Base-by-base conservation (phyloP, 2,888 invertebrate genomes). In the Apocheima hispidaria region DNA sequence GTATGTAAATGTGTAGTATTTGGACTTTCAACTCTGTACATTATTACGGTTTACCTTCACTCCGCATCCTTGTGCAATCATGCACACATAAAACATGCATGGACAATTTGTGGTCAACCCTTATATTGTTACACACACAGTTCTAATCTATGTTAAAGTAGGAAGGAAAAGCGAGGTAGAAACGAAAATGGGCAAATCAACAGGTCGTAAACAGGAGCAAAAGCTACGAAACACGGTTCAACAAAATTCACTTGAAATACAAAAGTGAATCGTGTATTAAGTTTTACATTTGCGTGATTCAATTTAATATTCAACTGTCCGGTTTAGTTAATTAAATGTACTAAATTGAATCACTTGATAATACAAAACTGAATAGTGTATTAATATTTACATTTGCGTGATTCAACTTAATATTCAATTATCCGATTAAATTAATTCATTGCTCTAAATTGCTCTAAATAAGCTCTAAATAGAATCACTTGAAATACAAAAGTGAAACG, bases 101-200 rank as follows among this genome's bases (percentile, higher is more conserved):
- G 5, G 12, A 6, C 20, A 12, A 21, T 20, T 21, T 30, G 10
- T 18, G 30, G 23, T 48, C 20, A 33, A 33, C 14, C 18, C 10
- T 12, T 38, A 33, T 36, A 48, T 23, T 43, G 10, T 49, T 59
- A 48, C 30, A 35, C 14, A 23, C 12, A 40, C 21, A 53, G 20
- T 43, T 36, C 36, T 44, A 57, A 20, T 16, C 49, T 60, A 54
- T 33, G n/a, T n/a, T 12, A 14, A 49, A 43, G 49, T 33, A 38
- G 44, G 60, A 51, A 58, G 33, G 52, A 56, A 12, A 66, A 71
- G 63, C 55, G 40, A 54, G 51, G 51, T 52, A 65, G 49, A 61
- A 73, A 74, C 69, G 26, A 53, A 55, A 69, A 73, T 67, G 79
- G 87, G 86, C 87, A 88, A 88, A 88, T 86, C 86, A 79, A 85